Evolutionary conservation across 2,113 vertebrate species (phyloP).

Genomic region (Gambusia affinis): DNA sequence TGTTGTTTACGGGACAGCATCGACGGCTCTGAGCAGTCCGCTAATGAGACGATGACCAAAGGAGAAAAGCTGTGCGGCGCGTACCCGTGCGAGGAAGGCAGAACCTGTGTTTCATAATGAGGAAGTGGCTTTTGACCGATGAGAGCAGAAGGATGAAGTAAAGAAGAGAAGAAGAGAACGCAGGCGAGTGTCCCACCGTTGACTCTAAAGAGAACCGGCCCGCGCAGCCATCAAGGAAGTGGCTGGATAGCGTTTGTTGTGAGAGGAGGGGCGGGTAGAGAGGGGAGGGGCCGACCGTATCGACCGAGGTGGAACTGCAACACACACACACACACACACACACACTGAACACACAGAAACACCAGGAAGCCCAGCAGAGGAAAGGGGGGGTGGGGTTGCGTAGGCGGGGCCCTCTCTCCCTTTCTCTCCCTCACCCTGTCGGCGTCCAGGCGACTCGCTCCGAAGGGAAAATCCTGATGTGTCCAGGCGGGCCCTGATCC

Average conservation of each 20-base stretch:
- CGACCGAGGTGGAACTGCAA: conserved; percentile 67
- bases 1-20: conserved; percentile 37
- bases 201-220: conserved; percentile 20
- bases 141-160: conserved; percentile 25
- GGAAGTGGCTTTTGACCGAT: conserved; percentile 47
- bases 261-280: conserved; percentile 59
- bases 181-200: conserved; percentile 4
- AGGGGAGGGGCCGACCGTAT: conserved; percentile 67
- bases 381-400: conserved; percentile 75
- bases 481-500: conserved; percentile 54
- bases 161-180: conserved; percentile 30
- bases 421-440: conserved; percentile 40
- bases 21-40: conserved; percentile 45
- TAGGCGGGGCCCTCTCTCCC: conserved; percentile 68
- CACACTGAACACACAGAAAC: conserved; percentile 34
- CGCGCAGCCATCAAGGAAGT: conserved; percentile 60
- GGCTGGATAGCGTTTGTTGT: conserved; percentile 50
- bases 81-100: conserved; percentile 1
- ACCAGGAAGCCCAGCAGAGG: conserved; percentile 77
- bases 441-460: conserved; percentile 65
- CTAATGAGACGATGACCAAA: conserved; percentile 57
- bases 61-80: not conserved
- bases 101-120: conserved; percentile 17
- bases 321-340: conserved; percentile 48
- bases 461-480: conserved; percentile 68